These are phyloP conservation scores for Anarrhichthys ocellatus DNA, from an alignment of 2,113 vertebrate species.

Conservation along the genomic window DNA sequence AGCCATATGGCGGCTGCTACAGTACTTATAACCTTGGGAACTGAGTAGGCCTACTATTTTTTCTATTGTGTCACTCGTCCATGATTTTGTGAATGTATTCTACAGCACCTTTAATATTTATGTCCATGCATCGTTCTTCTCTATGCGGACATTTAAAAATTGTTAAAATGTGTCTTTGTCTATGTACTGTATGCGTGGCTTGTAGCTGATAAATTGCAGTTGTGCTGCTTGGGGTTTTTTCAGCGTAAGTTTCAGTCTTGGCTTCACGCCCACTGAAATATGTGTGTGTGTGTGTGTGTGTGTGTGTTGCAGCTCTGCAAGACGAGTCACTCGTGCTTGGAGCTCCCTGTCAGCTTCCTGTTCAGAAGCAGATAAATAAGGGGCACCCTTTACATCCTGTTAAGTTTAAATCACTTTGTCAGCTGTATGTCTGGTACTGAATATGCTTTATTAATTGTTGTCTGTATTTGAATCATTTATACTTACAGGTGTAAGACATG, in stretches of 20 bases:
- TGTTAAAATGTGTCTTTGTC: neutral
- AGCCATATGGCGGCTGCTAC: too few relatives aligned
- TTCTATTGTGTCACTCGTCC: neutral
- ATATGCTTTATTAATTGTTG: too few relatives aligned
- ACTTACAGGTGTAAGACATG: neutral
- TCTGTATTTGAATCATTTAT: neutral
- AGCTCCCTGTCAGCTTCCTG: conserved; percentile 72
- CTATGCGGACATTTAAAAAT: too few relatives aligned
- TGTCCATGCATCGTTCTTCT: neutral
- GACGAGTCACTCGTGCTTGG: conserved; percentile 52
- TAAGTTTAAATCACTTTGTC: neutral
- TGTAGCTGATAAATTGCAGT: conserved; percentile 47
- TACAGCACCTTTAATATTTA: neutral
- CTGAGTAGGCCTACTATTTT: too few relatives aligned
- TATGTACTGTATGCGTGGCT: conserved; percentile 23
- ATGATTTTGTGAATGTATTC: neutral
- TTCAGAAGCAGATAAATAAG: conserved; percentile 49
- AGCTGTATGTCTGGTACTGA: neutral
- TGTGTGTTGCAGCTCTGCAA: conserved; percentile 57
- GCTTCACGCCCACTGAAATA: conserved; percentile 29
- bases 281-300: conserved; percentile 13
- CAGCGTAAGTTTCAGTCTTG: conserved; percentile 51
- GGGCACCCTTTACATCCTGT: conserved; percentile 41
- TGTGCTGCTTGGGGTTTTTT: conserved; percentile 63
- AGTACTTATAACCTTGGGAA: too few relatives aligned